A percentile compares a stretch with the other conserved stretches of the same genome.
phyloP scores from a whole-genome alignment of 37 sponge, comb jelly and placozoan species.

The Amphimedon queenslandica region DNA sequence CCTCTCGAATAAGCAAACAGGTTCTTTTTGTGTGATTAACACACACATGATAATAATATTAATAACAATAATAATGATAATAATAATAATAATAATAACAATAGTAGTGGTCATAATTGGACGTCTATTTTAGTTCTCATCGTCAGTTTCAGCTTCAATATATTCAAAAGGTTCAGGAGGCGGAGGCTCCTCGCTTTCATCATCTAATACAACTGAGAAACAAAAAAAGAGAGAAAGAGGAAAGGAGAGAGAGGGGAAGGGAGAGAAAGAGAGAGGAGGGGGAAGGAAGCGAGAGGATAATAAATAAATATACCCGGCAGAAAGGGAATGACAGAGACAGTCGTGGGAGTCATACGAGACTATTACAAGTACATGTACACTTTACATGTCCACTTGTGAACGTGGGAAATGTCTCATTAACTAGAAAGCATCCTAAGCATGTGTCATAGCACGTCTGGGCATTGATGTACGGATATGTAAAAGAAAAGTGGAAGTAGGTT shows the following conservation, averaged over 20 bases:
- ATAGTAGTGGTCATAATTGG: conserved; percentile 13
- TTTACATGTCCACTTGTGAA: too few species aligned
- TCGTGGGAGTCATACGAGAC: background rate
- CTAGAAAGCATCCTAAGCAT: too few species aligned
- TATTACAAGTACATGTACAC: too few species aligned
- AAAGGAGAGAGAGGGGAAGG: background rate
- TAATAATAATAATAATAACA: conserved; percentile 3
- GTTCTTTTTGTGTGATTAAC: too few species aligned
- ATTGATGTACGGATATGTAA: background rate
- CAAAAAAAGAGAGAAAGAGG: background rate
- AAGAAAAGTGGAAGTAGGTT: background rate
- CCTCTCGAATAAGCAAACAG: too few species aligned
- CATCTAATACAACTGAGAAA: conserved; percentile 40
- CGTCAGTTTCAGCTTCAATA: too few species aligned
- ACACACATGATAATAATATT: background rate
- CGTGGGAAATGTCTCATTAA: too few species aligned
- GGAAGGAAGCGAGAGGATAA: background rate
- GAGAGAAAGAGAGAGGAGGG: background rate
- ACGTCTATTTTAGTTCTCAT: too few species aligned
- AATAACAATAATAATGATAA: conserved; percentile 6
- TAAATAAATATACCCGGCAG: too few species aligned
- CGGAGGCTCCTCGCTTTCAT: conserved; percentile 78
- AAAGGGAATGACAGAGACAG: background rate
- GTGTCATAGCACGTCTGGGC: too few species aligned
- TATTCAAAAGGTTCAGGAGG: conserved; percentile 99